Percentiles rank a stretch among this genome's conserved stretches.
phyloP scores from a whole-genome alignment of 2,888 invertebrate genomes.

The Drosophila rellima region DNA sequence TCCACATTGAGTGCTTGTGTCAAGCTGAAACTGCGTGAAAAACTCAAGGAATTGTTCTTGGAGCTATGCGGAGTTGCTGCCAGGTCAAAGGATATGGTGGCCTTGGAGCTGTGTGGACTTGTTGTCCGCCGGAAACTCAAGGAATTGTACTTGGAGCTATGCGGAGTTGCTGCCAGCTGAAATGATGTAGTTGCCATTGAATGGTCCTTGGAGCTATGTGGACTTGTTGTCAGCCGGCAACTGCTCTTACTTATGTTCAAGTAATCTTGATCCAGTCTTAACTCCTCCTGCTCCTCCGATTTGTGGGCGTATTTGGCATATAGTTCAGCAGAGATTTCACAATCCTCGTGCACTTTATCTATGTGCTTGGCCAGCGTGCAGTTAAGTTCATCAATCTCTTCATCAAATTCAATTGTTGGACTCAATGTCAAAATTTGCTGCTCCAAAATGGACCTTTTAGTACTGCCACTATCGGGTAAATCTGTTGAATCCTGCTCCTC shows the following conservation, averaged over 20 bases:
- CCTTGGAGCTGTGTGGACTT: no score
- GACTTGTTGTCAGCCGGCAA: no score
- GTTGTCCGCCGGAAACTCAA: slow-evolving; percentile 28
- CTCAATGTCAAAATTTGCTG: slow-evolving; percentile 16
- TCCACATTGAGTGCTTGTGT: slow-evolving; percentile 13
- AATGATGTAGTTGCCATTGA: neutral
- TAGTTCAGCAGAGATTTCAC: slow-evolving; percentile 38
- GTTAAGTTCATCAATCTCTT: slow-evolving; percentile 8
- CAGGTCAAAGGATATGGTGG: neutral
- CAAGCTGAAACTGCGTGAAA: slow-evolving; percentile 46
- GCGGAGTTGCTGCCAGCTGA: neutral
- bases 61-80: neutral
- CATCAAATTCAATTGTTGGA: slow-evolving; percentile 31
- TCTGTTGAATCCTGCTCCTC: slow-evolving; percentile 39
- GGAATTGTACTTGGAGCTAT: neutral
- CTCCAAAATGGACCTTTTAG: slow-evolving; percentile 3
- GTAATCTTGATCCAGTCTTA: neutral
- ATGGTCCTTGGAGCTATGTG: neutral
- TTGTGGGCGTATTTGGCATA: slow-evolving; percentile 37
- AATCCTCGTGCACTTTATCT: neutral
- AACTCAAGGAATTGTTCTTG: slow-evolving; percentile 4
- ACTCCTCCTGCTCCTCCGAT: neutral
- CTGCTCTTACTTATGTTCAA: slow-evolving; percentile 1
- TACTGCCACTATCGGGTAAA: neutral
- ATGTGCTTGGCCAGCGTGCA: slow-evolving; percentile 1